These are phyloP conservation scores for Thamnaconus septentrionalis DNA, from an alignment of 2,113 vertebrate species.

Conservation along the genomic window DNA sequence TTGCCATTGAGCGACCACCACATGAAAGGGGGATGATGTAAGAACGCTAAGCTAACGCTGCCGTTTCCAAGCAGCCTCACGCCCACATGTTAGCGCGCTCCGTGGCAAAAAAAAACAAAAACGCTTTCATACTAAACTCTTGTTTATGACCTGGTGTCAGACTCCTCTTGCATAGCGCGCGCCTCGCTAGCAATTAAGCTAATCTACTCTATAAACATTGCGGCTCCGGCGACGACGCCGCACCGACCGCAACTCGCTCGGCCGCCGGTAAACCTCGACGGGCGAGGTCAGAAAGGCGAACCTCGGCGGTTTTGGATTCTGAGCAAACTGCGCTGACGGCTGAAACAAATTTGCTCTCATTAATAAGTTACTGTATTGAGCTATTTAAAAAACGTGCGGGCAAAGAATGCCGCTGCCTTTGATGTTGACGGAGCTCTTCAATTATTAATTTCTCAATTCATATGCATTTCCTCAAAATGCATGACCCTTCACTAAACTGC, in stretches of 20 bases:
- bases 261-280: constrained; percentile 19
- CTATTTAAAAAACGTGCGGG: constrained; percentile 67
- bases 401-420: constrained; percentile 68
- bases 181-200: constrained; percentile 36
- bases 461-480: constrained; percentile 71
- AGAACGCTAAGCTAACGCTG: constrained; percentile 63
- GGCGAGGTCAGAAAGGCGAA: constrained; percentile 43
- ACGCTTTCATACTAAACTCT: background rate
- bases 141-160: constrained; percentile 49
- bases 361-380: constrained; percentile 75
- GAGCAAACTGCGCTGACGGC: constrained; percentile 45
- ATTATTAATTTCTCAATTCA: constrained; percentile 72
- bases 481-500: constrained; percentile 55
- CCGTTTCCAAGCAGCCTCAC: constrained; percentile 49
- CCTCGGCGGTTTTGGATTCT: constrained; percentile 19
- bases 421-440: constrained; percentile 67
- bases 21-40: constrained; percentile 70
- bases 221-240: constrained; percentile 31
- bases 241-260: constrained; percentile 47
- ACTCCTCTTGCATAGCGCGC: constrained; percentile 28
- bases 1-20: constrained; percentile 56
- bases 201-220: constrained; percentile 64
- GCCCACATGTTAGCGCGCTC: constrained; percentile 50
- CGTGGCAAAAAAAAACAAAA: constrained; percentile 53
- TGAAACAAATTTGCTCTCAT: constrained; percentile 71